Evolutionary conservation across 2,888 invertebrate genomes (phyloP), one percentile per base, ranked within the genome.

Genomic region (Caenorhabditis wallacei): DNA sequence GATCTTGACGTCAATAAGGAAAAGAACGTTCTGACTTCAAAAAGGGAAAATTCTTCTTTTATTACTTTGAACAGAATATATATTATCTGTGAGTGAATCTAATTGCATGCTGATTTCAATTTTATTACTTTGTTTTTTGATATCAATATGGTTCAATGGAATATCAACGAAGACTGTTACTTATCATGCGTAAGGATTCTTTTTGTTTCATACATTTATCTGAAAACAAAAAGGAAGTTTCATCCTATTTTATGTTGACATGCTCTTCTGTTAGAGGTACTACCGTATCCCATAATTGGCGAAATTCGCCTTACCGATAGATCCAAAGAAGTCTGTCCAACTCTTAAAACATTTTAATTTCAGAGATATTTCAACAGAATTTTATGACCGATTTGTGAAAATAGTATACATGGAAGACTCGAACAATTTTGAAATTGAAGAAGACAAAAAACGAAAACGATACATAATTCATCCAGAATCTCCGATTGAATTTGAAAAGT

Each of bases 1-100:
- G 76, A 76, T 76, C 76, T 76, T 69, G 76, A 76, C 76, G 76
- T 76, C 76, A 59, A 22, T 35, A 57, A 69, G 43, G 57, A 66
- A 75, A 69, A 30, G 24, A 69, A 43, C 30, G 57, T 68, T 51
- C 30, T 57, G 35, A 22, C 18, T 37, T 48, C 20, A 26, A 43
- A 61, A 43, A 56, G 59, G 51, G 51, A 57, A 37, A 57, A 43
- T 22, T 54, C 4, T 20, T 4, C 5, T 7, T 13, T 40, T 16
- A 40, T 10, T 63, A 18, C 26, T 13, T n/a, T 1, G 59, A 22
- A 30, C 16, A 57, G 5, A 22, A 22, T 46, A n/a, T n/a, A n/a
- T n/a, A 35, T 26, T 18, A 43, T 57, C 22, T 24, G 54, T 43
- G 26, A 56, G 40, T 66, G 13, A 53, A 66, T 66, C 66, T 37